phyloP scores from a whole-genome alignment of 2,797 vertebrate genomes.

The Lycodopsis pacificus region DNA sequence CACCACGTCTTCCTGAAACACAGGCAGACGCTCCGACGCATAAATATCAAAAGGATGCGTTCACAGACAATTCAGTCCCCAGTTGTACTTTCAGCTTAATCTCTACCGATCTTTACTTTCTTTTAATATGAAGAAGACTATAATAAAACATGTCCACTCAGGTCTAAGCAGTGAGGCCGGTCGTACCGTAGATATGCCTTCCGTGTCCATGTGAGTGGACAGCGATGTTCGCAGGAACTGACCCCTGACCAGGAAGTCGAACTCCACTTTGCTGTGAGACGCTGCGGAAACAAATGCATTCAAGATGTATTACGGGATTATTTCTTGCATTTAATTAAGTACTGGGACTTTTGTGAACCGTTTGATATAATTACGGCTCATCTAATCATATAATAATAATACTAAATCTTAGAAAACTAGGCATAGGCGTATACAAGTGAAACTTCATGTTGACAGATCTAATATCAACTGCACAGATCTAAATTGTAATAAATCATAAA shows the following conservation, averaged over 20 bases:
- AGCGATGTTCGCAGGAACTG: slow-evolving; percentile 92
- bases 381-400: background rate
- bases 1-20: slow-evolving; percentile 94
- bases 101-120: background rate
- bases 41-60: background rate
- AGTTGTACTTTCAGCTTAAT: background rate
- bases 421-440: background rate
- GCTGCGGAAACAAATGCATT: slow-evolving; percentile 74
- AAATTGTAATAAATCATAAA: background rate
- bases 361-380: background rate
- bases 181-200: slow-evolving; percentile 93
- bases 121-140: background rate
- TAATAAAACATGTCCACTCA: background rate
- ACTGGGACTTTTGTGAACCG: background rate
- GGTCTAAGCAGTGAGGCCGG: too few relatives aligned
- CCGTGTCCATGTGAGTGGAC: slow-evolving; percentile 91
- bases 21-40: slow-evolving; percentile 35
- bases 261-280: slow-evolving; percentile 93
- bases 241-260: slow-evolving; percentile 95
- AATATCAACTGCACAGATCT: background rate
- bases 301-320: background rate
- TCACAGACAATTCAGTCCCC: background rate
- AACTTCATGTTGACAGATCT: background rate
- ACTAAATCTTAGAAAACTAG: background rate
- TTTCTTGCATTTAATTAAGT: background rate